phyloP scores from a whole-genome alignment of 2,797 vertebrate genomes.

The Petrocephalus schoutedeni region DNA sequence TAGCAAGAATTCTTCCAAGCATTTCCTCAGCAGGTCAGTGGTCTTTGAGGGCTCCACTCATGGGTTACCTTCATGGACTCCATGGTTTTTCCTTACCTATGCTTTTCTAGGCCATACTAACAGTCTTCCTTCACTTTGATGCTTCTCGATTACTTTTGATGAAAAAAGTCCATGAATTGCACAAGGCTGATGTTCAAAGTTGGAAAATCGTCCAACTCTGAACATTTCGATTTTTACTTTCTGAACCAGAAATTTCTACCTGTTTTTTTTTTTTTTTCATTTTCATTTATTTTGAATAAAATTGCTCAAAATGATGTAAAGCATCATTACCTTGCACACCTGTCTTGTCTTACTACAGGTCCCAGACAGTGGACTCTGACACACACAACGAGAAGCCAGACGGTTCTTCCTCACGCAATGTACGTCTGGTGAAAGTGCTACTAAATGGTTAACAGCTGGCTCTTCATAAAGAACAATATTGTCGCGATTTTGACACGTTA shows the following conservation, averaged over 20 bases:
- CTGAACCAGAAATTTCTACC: neutral
- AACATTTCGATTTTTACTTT: neutral
- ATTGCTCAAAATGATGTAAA: neutral
- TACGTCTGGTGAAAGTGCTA: conserved; percentile 33
- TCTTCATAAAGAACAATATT: neutral
- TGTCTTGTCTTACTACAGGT: conserved; percentile 45
- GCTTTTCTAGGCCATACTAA: neutral
- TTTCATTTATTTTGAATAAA: neutral
- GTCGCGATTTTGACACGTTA: neutral
- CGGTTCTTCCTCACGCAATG: conserved; percentile 27
- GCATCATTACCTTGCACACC: neutral
- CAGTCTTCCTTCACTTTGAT: neutral
- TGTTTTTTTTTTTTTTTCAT: neutral
- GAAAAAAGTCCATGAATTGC: neutral
- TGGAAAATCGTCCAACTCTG: neutral
- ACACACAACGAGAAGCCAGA: conserved; percentile 19
- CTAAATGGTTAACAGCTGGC: neutral
- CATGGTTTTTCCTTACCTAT: neutral
- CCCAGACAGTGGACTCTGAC: conserved; percentile 44
- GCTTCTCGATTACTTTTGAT: neutral
- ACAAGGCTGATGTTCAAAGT: neutral
- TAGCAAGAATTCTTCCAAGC: conserved; percentile 32
- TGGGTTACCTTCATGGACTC: conserved; percentile 7
- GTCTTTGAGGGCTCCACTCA: neutral
- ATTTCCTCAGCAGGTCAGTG: conserved; percentile 39